phyloP scores from a whole-genome alignment of 2,888 invertebrate genomes.

The Habroteleia sp. region DNA sequence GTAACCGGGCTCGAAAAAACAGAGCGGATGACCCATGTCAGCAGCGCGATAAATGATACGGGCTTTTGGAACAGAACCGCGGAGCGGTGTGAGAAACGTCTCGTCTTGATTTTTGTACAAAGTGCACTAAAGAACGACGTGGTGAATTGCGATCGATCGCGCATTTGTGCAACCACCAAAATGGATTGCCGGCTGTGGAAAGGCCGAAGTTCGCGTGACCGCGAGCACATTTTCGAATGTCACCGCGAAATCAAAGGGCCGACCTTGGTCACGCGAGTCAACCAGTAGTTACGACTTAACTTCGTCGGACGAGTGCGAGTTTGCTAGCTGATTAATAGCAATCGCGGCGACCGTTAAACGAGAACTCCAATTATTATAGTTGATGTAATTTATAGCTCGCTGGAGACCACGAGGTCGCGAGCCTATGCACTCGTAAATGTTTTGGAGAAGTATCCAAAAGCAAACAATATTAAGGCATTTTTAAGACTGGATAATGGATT shows the following conservation, averaged over 20 bases:
- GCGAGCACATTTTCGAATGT: conserved; percentile 17
- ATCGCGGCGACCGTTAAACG: neutral
- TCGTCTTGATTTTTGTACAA: neutral
- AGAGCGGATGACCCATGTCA: neutral
- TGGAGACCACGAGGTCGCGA: no score
- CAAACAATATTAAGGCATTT: no score
- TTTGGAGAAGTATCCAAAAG: no score
- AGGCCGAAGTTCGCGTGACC: conserved; percentile 25
- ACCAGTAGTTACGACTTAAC: conserved; percentile 36
- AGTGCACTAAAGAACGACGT: neutral
- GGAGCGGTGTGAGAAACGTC: neutral
- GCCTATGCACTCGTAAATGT: no score
- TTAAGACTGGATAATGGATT: no score
- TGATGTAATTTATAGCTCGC: no score
- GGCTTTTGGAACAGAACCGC: no score
- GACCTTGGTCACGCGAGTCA: conserved; percentile 33
- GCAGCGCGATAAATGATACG: neutral
- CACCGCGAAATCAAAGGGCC: conserved; percentile 24
- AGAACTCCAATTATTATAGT: neutral
- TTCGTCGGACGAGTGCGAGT: conserved; percentile 25
- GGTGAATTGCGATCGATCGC: no score
- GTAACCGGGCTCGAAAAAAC: neutral
- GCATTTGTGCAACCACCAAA: conserved; percentile 1
- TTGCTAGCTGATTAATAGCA: conserved; percentile 9
- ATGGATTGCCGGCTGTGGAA: conserved; percentile 24